Conservation (phyloP, 2,888 invertebrate species). For the Cheilosia pagana region DNA sequence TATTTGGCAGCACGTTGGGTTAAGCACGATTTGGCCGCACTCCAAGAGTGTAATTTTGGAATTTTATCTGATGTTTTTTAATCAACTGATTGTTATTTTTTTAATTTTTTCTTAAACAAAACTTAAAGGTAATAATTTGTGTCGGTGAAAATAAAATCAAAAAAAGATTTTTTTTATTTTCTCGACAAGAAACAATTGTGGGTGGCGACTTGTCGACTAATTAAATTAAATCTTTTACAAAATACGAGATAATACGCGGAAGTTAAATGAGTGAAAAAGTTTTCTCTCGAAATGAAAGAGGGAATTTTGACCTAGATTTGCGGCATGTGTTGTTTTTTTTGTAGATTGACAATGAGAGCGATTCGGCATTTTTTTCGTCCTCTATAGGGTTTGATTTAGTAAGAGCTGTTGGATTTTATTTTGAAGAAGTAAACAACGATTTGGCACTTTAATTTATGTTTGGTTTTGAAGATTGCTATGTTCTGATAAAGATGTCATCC, state of each 20-base stretch:
- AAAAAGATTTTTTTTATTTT: constrained; percentile 11
- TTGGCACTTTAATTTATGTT: too few relatives aligned
- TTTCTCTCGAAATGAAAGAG: neutral
- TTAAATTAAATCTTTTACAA: constrained; percentile 14
- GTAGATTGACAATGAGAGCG: neutral
- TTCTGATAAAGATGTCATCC: too few relatives aligned
- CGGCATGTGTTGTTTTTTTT: neutral
- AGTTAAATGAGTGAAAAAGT: neutral
- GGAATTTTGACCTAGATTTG: constrained; percentile 20
- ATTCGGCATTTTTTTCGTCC: neutral
- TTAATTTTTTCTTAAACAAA: neutral
- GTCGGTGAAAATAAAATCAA: neutral
- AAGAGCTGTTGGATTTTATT: too few relatives aligned
- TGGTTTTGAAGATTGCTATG: too few relatives aligned
- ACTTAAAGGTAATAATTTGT: neutral
- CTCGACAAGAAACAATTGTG: neutral
- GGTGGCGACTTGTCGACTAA: neutral
- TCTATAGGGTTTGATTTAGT: too few relatives aligned
- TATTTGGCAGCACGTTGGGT: constrained; percentile 48
- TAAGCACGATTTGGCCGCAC: constrained; percentile 38
- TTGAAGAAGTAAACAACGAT: too few relatives aligned
- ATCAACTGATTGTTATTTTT: neutral
- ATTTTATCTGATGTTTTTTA: constrained; percentile 8
- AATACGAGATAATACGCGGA: constrained; percentile 11
- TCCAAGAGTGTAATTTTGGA: constrained; percentile 49